Percentiles rank a stretch among this genome's conserved stretches.
phyloP scores from a whole-genome alignment of 1,140 invertebrate species.

The Spodoptera frugiperda region DNA sequence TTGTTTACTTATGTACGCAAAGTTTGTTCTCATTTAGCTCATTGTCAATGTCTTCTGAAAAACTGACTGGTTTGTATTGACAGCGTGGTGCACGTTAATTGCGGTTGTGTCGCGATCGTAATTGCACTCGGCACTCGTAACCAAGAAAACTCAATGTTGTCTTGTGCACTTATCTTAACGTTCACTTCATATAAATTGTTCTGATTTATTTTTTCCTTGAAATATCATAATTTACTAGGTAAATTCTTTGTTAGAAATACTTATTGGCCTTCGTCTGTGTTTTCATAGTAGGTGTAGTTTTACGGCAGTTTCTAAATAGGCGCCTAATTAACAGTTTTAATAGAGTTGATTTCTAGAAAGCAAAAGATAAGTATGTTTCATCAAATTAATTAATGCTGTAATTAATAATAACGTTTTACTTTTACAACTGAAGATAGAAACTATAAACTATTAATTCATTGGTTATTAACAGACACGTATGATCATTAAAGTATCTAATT shows the following conservation, averaged over 20 bases:
- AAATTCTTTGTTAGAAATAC: conserved; percentile 8
- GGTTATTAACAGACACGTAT: too few species aligned
- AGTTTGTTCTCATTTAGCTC: background rate
- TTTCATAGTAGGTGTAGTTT: background rate
- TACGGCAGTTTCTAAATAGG: background rate
- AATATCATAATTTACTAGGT: background rate
- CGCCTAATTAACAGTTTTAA: too few species aligned
- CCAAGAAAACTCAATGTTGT: conserved; percentile 5
- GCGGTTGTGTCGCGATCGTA: conserved; percentile 8
- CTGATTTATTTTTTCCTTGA: conserved; percentile 25
- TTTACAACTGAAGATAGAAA: too few species aligned
- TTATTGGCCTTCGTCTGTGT: background rate
- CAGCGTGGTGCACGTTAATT: background rate
- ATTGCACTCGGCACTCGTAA: background rate
- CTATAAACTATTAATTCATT: too few species aligned
- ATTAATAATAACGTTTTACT: too few species aligned
- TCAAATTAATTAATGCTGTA: too few species aligned
- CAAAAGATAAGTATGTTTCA: too few species aligned
- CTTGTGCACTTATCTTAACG: conserved; percentile 18
- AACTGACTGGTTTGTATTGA: background rate
- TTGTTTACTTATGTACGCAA: too few species aligned
- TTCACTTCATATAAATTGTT: conserved; percentile 3
- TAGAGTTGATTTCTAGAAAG: too few species aligned
- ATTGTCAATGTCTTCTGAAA: conserved; percentile 41
- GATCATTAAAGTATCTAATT: too few species aligned